A percentile compares a stretch with the other conserved stretches of the same genome.
Conservation (phyloP, 2,113 vertebrate genomes). For the Petroica traversi region DNA sequence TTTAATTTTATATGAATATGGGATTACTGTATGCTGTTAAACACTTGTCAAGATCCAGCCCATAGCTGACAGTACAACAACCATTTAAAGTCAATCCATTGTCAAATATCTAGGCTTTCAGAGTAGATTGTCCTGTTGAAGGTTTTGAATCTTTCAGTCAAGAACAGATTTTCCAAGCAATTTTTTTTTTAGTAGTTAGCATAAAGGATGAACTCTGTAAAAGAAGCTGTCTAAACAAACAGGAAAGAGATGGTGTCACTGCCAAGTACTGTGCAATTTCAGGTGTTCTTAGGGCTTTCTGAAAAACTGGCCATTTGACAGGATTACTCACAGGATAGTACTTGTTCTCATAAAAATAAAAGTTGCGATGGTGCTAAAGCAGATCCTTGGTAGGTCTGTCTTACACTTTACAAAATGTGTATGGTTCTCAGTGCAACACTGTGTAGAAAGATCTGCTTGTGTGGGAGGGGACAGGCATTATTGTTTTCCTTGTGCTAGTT, state of each 20-base stretch:
- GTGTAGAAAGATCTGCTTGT: not conserved
- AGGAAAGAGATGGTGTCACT: not conserved
- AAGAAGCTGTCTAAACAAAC: not conserved
- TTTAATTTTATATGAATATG: not conserved
- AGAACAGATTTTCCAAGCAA: not conserved
- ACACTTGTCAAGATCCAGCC: not conserved
- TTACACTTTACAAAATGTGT: rapidly evolving
- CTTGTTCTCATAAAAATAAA: not conserved
- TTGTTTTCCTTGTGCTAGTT: not conserved
- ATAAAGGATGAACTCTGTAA: not conserved
- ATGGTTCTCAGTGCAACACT: rapidly evolving
- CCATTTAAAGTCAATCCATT: not conserved
- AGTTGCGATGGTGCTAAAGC: not conserved
- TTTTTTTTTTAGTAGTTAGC: not conserved
- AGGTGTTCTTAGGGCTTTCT: not conserved
- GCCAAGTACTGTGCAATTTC: not conserved
- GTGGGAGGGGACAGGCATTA: rapidly evolving
- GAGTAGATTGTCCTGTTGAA: not conserved
- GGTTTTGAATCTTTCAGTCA: not conserved
- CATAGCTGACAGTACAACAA: not conserved
- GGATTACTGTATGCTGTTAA: not conserved
- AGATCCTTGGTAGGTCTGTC: not conserved
- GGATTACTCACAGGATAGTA: not conserved
- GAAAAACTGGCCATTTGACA: not conserved
- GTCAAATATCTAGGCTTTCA: not conserved